Conservation (phyloP, 1,140 invertebrate genomes). For the Xylocopa sonorina region DNA sequence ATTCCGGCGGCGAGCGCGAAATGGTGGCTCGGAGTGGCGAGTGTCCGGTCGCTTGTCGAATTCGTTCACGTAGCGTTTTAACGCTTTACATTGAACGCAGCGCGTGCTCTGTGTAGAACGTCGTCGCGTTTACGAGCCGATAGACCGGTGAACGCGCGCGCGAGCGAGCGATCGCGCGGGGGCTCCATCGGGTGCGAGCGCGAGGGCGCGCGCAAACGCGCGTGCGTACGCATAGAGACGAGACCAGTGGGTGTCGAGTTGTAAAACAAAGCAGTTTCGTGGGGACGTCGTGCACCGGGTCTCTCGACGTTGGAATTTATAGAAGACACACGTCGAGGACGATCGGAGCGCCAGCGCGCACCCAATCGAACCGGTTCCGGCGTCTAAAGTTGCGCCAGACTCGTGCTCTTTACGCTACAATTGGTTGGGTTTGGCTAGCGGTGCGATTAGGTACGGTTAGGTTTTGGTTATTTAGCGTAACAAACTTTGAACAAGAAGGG, state of each 20-base stretch:
- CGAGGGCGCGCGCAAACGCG: slow-evolving; percentile 48
- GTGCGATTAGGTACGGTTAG: slow-evolving; percentile 24
- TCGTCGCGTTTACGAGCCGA: slow-evolving; percentile 37
- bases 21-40: slow-evolving; percentile 70
- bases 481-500: too few relatives aligned
- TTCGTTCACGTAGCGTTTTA: slow-evolving; percentile 74
- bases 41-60: slow-evolving; percentile 70
- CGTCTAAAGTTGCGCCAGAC: too few relatives aligned
- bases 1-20: slow-evolving; percentile 66
- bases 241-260: slow-evolving; percentile 62
- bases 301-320: slow-evolving; percentile 62
- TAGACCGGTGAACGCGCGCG: slow-evolving; percentile 23
- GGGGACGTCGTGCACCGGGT: slow-evolving; percentile 37
- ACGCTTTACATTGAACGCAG: slow-evolving; percentile 75
- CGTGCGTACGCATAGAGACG: slow-evolving; percentile 67
- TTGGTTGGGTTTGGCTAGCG: too few relatives aligned
- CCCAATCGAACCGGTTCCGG: too few relatives aligned
- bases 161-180: slow-evolving; percentile 9
- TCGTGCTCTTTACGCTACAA: too few relatives aligned
- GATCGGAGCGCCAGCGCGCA: slow-evolving; percentile 14
- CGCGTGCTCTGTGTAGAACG: slow-evolving; percentile 74
- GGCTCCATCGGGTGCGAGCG: too few relatives aligned
- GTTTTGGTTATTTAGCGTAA: too few relatives aligned
- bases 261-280: slow-evolving; percentile 61
- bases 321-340: slow-evolving; percentile 54